These are phyloP conservation scores for Dryoscopus gambensis DNA, from an alignment of 2,113 vertebrate species.

Conservation along the genomic window DNA sequence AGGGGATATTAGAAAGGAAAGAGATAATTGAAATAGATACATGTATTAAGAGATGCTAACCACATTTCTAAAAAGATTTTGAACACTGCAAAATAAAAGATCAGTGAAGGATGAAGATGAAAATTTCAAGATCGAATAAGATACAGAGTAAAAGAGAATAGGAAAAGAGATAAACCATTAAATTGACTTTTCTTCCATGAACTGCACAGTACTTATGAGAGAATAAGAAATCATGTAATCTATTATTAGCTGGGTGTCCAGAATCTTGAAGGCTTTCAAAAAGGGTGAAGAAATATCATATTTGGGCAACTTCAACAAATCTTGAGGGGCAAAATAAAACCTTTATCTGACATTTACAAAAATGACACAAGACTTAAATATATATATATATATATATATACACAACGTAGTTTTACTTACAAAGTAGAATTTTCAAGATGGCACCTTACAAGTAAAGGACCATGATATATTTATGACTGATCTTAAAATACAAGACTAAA, in stretches of 20 bases:
- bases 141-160: neutral
- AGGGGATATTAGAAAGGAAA: conserved; percentile 16
- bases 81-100: neutral
- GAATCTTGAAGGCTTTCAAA: neutral
- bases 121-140: neutral
- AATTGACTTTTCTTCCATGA: conserved; percentile 4
- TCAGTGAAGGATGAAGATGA: conserved; percentile 18
- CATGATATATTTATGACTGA: neutral
- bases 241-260: neutral
- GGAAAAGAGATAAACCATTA: conserved; percentile 16
- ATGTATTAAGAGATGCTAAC: neutral
- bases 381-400: neutral
- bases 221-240: neutral
- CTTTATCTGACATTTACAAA: neutral
- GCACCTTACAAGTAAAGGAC: neutral
- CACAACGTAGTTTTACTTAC: neutral
- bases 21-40: conserved; percentile 24
- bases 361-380: neutral
- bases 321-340: neutral
- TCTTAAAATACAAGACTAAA: neutral
- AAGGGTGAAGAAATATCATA: neutral
- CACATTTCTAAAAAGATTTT: neutral
- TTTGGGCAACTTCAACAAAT: neutral
- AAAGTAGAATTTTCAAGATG: neutral
- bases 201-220: neutral